These are phyloP conservation scores for Apeltes quadracus DNA, from an alignment of 2,113 vertebrate species.

Conservation along the genomic window DNA sequence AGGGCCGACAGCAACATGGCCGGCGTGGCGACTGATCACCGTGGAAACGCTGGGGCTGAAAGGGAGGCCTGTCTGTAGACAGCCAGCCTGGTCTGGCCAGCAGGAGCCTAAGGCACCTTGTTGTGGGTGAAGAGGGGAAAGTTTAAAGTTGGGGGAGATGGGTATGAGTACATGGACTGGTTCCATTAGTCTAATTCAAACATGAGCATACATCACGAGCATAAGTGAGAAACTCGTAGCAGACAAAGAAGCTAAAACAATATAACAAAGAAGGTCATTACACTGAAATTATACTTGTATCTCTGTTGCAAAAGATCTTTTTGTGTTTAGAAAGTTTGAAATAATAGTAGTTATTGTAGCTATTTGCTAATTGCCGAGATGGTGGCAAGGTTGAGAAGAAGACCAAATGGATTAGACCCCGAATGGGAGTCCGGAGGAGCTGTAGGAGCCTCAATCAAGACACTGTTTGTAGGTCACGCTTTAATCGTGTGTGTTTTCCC, in stretches of 20 bases:
- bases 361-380: background rate
- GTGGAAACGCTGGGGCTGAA: slow-evolving; percentile 80
- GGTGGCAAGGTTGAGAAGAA: background rate
- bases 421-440: background rate
- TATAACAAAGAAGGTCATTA: background rate
- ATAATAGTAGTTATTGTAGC: background rate
- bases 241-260: slow-evolving; percentile 1
- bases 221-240: slow-evolving; percentile 4
- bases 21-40: slow-evolving; percentile 75
- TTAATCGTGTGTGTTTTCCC: background rate
- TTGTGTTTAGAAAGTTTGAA: background rate
- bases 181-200: slow-evolving; percentile 25
- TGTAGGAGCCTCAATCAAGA: background rate
- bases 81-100: slow-evolving; percentile 70
- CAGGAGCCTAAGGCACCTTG: slow-evolving; percentile 75
- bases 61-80: slow-evolving; percentile 73
- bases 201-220: background rate
- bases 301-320: background rate
- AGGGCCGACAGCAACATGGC: slow-evolving; percentile 64
- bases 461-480: background rate
- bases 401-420: background rate
- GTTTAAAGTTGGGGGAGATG: slow-evolving; percentile 50
- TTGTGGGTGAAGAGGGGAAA: slow-evolving; percentile 78
- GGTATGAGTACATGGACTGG: slow-evolving; percentile 19
- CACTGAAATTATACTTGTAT: background rate